A percentile compares a stretch with the other conserved stretches of the same genome.
Evolutionary conservation across 1,140 invertebrate species (phyloP).

Genomic region (Achroia grisella): DNA sequence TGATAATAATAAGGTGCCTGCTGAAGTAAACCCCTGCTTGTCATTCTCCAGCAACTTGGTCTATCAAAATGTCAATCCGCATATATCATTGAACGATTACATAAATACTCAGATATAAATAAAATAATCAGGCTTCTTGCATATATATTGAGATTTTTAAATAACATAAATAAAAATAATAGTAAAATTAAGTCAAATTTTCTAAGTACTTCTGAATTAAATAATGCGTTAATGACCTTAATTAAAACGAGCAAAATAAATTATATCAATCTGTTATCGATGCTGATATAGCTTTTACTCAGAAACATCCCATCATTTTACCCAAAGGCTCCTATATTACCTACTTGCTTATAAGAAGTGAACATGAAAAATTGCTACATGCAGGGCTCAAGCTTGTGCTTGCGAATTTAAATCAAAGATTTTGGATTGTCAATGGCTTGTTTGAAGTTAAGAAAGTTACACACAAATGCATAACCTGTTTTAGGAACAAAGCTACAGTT

Average conservation of each 20-base stretch:
- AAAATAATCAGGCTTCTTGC: constrained; percentile 9
- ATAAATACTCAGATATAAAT: constrained; percentile 7
- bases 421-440: constrained; percentile 30
- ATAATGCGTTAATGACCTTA: no score
- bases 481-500: constrained; percentile 16
- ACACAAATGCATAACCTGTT: constrained; percentile 31
- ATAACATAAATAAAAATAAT: no score
- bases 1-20: neutral
- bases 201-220: no score
- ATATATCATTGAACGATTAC: no score
- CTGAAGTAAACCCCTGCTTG: neutral
- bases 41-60: neutral
- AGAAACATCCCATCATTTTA: constrained; percentile 33
- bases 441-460: constrained; percentile 20
- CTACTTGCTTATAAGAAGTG: constrained; percentile 17
- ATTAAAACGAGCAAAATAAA: neutral
- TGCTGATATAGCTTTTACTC: constrained; percentile 14
- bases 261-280: no score
- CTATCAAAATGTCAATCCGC: constrained; percentile 1
- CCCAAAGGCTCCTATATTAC: constrained; percentile 21
- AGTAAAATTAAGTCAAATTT: no score
- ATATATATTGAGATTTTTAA: constrained; percentile 5
- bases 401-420: constrained; percentile 17
- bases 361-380: constrained; percentile 23
- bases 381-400: constrained; percentile 21